Conservation (phyloP, 2,113 vertebrate genomes). For the Python bivittatus region DNA sequence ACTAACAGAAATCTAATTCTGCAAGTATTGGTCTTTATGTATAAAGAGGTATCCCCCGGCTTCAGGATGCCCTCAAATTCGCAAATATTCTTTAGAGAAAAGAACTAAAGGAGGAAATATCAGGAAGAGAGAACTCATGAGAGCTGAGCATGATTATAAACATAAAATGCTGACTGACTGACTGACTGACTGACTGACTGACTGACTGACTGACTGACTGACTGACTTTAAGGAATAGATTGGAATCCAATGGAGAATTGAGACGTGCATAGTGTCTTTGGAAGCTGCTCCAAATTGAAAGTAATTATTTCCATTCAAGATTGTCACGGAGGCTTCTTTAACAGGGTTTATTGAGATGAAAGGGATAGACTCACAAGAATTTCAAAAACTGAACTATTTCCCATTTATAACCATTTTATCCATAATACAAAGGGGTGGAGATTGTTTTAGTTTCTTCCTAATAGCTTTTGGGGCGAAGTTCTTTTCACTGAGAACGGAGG, state of each 20-base stretch:
- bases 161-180: neutral
- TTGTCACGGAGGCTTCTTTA: neutral
- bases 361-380: neutral
- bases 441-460: neutral
- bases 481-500: neutral
- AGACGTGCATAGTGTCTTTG: neutral
- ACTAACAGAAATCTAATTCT: neutral
- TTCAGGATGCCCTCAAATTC: neutral
- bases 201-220: no score
- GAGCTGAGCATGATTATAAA: neutral
- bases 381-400: neutral
- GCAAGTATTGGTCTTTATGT: no score
- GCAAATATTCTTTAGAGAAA: neutral
- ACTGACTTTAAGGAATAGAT: neutral
- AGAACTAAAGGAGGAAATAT: neutral
- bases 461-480: neutral
- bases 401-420: neutral
- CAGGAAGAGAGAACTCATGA: neutral
- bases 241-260: neutral
- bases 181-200: no score
- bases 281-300: neutral
- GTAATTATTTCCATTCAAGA: neutral
- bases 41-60: neutral
- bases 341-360: neutral
- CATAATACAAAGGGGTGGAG: neutral